Base-by-base conservation (phyloP, 2,888 invertebrate genomes). In the Cheilosia variabilis region DNA sequence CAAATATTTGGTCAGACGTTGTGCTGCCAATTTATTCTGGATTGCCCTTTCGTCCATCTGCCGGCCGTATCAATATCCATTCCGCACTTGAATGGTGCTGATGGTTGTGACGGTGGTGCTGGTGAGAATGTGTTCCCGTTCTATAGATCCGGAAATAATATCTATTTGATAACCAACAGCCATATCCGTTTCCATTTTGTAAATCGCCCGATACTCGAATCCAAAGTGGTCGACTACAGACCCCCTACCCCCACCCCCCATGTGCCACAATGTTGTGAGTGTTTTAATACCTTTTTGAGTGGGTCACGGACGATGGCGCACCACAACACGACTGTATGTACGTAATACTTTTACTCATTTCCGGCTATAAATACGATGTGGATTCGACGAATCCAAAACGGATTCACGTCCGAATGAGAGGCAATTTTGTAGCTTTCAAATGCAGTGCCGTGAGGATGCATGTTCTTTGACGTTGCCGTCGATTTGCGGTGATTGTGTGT, bases 121-220 rank as follows among this genome's bases (percentile, higher is more conserved):
- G 45, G 34, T 37, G 37, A 37, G 6, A 27, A 57, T 57, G 31
- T 43, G 52, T 15, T 17, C 45, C 4, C 19, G 45, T 60, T 15
- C 37, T 60, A 9, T 27, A 47, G 37, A 53, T 34, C 82, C 77
- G 77, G 71, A 82, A 71, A 77, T 77, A 63, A 77, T 82, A 66
- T 77, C 77, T 76, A 82, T 82, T 82, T 62, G 63, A 82, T 77
- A 66, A 72, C 77, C 82, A 77, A 82, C 77, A 77, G 77, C 77
- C 77, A 66, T 60, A 82, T 82, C 77, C 77, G 82, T 66, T 66
- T 65, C 53, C 82, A 66, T 71, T 78, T 76, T 77, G 77, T 66
- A 82, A 82, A 77, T 77, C 75, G 58, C 17, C 71, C 62, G 41
- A 63, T 63, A 50, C 55, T 50, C 50, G 24, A 52, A 27, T 37